phyloP scores from a whole-genome alignment of 2,888 invertebrate species.

The Elysia crispata region DNA sequence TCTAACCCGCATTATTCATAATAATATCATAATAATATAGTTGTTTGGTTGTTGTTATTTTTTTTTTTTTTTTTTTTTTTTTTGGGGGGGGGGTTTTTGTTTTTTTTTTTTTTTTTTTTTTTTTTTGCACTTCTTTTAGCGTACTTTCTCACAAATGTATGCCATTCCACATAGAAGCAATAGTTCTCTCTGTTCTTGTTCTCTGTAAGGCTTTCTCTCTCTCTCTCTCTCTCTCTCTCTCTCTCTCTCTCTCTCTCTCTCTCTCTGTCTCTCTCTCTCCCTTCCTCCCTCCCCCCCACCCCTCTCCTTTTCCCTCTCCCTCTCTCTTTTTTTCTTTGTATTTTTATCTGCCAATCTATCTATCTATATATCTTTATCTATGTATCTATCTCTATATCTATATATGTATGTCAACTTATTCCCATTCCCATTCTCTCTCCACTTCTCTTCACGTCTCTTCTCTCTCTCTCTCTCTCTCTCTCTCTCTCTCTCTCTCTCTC shows the following conservation, averaged over 20 bases:
- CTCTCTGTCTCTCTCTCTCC: constrained; percentile 20
- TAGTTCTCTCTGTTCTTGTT: too few relatives aligned
- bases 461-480: constrained; percentile 25
- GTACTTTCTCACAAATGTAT: too few relatives aligned
- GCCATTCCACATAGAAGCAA: too few relatives aligned
- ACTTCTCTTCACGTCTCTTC: not conserved
- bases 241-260: constrained; percentile 15
- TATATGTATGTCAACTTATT: too few relatives aligned
- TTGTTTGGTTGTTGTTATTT: too few relatives aligned
- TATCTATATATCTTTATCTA: not conserved
- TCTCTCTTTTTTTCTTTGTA: too few relatives aligned
- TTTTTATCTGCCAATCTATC: not conserved
- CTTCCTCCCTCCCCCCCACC: constrained; percentile 20
- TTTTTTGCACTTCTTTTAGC: too few relatives aligned
- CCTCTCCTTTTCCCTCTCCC: not conserved
- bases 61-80: too few relatives aligned
- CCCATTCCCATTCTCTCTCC: not conserved
- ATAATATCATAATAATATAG: too few relatives aligned
- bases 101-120: too few relatives aligned
- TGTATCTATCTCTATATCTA: not conserved
- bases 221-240: constrained; percentile 2
- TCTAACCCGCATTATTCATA: too few relatives aligned
- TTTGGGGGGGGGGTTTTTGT: too few relatives aligned
- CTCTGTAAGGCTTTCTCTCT: not conserved
- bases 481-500: not conserved